Percentiles rank a stretch among this genome's conserved stretches.
These are phyloP conservation scores for Synergus umbraculus DNA, from an alignment of 2,888 invertebrate species.

Conservation along the genomic window DNA sequence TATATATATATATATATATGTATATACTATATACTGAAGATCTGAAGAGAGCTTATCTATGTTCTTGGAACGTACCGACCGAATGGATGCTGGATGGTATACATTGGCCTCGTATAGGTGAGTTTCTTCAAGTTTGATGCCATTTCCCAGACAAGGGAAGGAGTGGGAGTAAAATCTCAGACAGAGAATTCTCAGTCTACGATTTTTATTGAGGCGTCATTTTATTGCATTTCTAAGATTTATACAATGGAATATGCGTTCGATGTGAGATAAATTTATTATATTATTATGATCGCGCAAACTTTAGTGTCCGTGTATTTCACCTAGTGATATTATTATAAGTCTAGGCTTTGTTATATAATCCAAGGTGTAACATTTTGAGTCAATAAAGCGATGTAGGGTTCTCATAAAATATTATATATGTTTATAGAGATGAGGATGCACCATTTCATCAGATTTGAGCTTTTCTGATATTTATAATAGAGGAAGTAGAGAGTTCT, in stretches of 20 bases:
- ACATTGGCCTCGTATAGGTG: constrained; percentile 18
- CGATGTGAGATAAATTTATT: constrained; percentile 22
- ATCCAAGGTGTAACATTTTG: not conserved
- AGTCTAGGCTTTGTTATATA: not conserved
- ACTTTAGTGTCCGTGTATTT: constrained; percentile 10
- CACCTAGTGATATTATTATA: not conserved
- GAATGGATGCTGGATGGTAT: not conserved
- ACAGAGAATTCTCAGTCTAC: not conserved
- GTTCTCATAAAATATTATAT: not conserved
- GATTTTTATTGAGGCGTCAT: constrained; percentile 25
- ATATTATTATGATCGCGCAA: not conserved
- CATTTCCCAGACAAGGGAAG: not conserved
- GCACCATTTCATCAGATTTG: too few relatives aligned
- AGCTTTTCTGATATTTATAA: too few relatives aligned
- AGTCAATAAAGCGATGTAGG: not conserved
- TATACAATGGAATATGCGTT: constrained; percentile 13
- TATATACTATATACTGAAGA: not conserved
- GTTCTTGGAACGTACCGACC: constrained; percentile 29
- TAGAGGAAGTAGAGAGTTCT: too few relatives aligned
- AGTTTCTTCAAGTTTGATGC: constrained; percentile 25
- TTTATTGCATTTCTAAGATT: constrained; percentile 1
- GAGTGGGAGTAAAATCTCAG: not conserved
- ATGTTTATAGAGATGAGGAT: not conserved
- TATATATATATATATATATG: not conserved
- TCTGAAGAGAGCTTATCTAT: constrained; percentile 32